A percentile compares a stretch with the other conserved stretches of the same genome.
Evolutionary conservation across 2,113 vertebrate species (phyloP).

Genomic region (Campylorhamphus procurvoides): DNA sequence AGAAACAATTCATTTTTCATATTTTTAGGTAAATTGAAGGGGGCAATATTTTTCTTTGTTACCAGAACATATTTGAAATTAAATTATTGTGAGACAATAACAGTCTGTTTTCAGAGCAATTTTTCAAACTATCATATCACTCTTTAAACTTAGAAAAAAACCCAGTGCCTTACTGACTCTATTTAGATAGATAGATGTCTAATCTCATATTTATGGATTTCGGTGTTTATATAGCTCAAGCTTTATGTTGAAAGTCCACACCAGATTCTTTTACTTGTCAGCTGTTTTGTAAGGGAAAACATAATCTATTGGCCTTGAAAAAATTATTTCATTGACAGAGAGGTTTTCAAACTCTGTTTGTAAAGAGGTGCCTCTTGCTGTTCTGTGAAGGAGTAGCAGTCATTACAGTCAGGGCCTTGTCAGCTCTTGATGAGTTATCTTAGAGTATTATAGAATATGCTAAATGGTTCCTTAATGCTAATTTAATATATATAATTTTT

Average conservation of each 20-base stretch:
- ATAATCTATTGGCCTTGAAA: background rate
- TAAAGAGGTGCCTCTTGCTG: background rate
- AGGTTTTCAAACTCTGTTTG: background rate
- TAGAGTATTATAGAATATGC: background rate
- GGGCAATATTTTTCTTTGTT: background rate
- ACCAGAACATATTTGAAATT: background rate
- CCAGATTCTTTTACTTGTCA: background rate
- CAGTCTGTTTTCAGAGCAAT: background rate
- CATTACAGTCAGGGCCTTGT: background rate
- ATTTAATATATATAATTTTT: background rate
- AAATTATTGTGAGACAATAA: background rate
- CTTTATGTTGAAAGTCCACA: fast-evolving
- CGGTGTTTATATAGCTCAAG: background rate
- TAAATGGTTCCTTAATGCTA: background rate
- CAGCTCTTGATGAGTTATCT: background rate
- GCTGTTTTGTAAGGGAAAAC: background rate
- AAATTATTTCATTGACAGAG: background rate
- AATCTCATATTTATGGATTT: background rate
- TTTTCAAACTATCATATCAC: background rate
- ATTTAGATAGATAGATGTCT: background rate
- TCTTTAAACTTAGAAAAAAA: background rate
- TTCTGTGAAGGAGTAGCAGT: background rate
- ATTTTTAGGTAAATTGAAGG: background rate
- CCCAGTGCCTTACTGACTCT: fast-evolving
- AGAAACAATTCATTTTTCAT: slow-evolving; percentile 5